Base-by-base conservation (phyloP, 2,113 vertebrate genomes). In the Accipiter cooperii region DNA sequence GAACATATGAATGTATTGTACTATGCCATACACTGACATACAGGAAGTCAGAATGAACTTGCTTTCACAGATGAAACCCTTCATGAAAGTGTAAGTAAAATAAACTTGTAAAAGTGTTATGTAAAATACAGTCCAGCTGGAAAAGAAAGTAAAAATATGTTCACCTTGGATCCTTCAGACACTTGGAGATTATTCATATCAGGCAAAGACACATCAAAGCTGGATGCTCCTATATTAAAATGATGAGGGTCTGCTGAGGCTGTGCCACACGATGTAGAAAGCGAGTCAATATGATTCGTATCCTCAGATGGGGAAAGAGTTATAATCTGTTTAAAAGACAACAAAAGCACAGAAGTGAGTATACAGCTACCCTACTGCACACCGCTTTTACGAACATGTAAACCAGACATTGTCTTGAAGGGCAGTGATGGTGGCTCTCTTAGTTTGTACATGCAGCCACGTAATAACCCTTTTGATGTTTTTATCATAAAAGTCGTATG, bases 161-260 rank as follows among this genome's bases (percentile, higher is more conserved):
- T 98, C 98, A 99, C 99, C 98, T 99, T 99, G 96, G 99, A 98
- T 92, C 98, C 97, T 97, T 99, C 99, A 98, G 99, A 99, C 97
- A 99, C 99, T 97, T 99, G 99, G 91, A 98, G 99, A 97, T 98
- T 99, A 96, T 98, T 98, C 98, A 99, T 98, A 96, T 99, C 98
- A 66, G 98, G 98, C 97, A 98, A 97, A 91, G 98, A 97, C 71
- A 98, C 96, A 64, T 99, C 99, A 90, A 99, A 99, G 95, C 98
- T 98, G 34, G 99, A 98, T 26, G 98, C 97, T 98, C 98, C 98
- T 94, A 98, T 97, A 97, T 97, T 98, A 92, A 98, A 98, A 97
- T 98, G 97, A 91, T 98, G 98, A 36, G 98, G 97, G 71, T 98
- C 98, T 52, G 98, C 96, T 34, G 98, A 97, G 44, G 98, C 90